These are phyloP conservation scores for Thereva nobilitata DNA, from an alignment of 2,888 invertebrate genomes.

Conservation along the genomic window DNA sequence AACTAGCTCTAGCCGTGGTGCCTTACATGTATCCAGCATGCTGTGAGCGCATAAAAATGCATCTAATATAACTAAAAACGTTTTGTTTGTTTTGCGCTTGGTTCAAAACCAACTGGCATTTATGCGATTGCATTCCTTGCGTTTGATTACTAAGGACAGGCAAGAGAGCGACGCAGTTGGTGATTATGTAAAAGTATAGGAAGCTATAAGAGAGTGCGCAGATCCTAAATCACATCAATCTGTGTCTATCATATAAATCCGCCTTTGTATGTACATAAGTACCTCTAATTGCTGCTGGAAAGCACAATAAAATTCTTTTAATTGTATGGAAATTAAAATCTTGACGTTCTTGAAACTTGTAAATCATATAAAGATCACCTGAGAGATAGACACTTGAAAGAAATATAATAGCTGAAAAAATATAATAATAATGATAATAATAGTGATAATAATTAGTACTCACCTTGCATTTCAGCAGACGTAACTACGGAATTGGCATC, in stretches of 20 bases:
- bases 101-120: too few relatives aligned
- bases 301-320: background rate
- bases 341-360: too few relatives aligned
- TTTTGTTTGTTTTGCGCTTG: too few relatives aligned
- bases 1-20: background rate
- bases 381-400: background rate
- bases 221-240: too few relatives aligned
- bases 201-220: too few relatives aligned
- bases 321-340: constrained; percentile 14
- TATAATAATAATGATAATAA: background rate
- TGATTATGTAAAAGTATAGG: too few relatives aligned
- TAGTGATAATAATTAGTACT: background rate
- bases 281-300: background rate
- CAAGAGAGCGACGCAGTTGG: too few relatives aligned
- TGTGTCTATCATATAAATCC: too few relatives aligned
- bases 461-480: constrained; percentile 32
- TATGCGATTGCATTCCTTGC: too few relatives aligned
- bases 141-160: too few relatives aligned
- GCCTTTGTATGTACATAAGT: background rate
- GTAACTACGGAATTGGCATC: constrained; percentile 26
- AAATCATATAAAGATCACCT: background rate
- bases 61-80: too few relatives aligned
- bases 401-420: background rate
- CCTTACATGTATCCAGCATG: background rate
- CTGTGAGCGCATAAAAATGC: background rate